Base-by-base conservation (phyloP, 2,888 invertebrate species). In the Andrena minutula region DNA sequence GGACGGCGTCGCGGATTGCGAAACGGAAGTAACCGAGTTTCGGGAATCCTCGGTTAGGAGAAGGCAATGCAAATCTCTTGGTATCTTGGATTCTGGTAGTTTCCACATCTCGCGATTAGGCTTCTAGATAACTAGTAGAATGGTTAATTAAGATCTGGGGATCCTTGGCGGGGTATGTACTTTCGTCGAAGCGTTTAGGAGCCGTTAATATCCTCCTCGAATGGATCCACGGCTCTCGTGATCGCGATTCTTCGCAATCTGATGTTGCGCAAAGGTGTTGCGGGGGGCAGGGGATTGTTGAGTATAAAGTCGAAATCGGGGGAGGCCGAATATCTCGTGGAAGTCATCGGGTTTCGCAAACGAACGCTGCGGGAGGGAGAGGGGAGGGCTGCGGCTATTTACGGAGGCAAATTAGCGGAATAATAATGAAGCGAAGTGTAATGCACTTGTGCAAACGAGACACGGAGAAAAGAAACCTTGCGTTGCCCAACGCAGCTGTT, bases 401-500 rank as follows among this genome's bases (percentile, higher is more conserved):
- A 51, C 64, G 70, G 64, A 80, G 32, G 80, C 80, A 79, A 80
- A 80, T 80, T 80, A 80, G 66, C 80, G 61, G 80, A 79, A 80
- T 80, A 72, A 63, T 80, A 79, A 79, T 68, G 79, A 72, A 65
- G 26, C 16, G 64, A 75, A 23, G 66, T 32, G 79, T 32, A 56
- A 53, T 66, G 79, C 66, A 63, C 61, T 49, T 66, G 60, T 71
- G 79, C 66, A 79, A 79, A 71, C 66, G 47, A 61, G 73, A 60
- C 56, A 60, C 41, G 41, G 47, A 26, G 53, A 32, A 26, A 56
- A 68, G 64, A 23, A 58, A 63, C 32, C 32, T 16, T 2, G 30
- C 53, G 66, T 78, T 78, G 51, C 61, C 61, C 66, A 68, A 78
- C 58, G n/a, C n/a, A 12, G n/a, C 23, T 53, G 53, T 60, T n/a